Evolutionary conservation across 1,140 invertebrate species (phyloP), one percentile per base, ranked within the genome.

Genomic region (Aphaenogaster ashmeadi): DNA sequence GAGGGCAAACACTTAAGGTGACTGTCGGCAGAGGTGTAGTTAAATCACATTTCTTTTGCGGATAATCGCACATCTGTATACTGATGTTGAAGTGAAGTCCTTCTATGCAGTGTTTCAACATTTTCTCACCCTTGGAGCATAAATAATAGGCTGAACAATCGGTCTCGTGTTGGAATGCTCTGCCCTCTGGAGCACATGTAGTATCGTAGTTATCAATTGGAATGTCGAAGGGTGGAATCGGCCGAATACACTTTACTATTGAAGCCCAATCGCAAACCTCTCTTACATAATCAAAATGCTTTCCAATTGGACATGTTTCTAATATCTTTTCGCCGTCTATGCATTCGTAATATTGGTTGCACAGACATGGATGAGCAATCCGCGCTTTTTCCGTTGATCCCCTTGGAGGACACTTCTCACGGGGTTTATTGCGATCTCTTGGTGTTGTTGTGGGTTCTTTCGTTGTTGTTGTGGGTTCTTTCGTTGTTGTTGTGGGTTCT

Each of bases 341-440:
- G 86, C 97, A 97, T 69, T 95, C 93, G 92, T 96, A 97, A 93
- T 96, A 97, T 60, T 93, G 93, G 0, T 90, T 89, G 87, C 96
- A 97, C 79, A 96, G 92, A 0, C 87, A 91, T 38, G 95, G 94
- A 62, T 97, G 95, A 0, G 96, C 95, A 93, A 94, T 3, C 95
- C 93, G 81, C 60, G 27, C 8, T 50, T 1, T 2, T 41, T 86
- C 33, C 1, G 21, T 41, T 3, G 80, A 58, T 33, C 27, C 80
- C 7, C 38, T 36, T 33, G 38, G 7, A 13, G 92, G 79, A 80
- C 92, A 93, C 6, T 74, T 18, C 0, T 66, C 1, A 21, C 77
- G 77, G 0, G 77, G 60, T 50, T 47, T 47, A 3, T 47, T 47
- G 8, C 41, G 58, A 36, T 8, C 6, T 33, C 5, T 47, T 78